Conservation (phyloP, 2,797 vertebrate genomes). For the Neomorphus geoffroyi region DNA sequence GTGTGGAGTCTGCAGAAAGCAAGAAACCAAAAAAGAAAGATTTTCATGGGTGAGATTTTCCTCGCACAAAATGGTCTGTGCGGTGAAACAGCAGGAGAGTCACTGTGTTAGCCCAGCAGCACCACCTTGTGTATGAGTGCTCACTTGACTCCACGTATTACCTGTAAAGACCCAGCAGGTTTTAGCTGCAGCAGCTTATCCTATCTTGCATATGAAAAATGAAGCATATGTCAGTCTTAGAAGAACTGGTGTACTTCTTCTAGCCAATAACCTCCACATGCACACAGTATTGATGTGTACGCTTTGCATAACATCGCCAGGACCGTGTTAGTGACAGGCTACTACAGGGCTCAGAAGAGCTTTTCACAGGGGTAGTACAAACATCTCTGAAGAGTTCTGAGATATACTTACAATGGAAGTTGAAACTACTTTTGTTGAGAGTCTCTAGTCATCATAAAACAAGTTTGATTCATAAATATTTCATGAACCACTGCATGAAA, state of each 20-base stretch:
- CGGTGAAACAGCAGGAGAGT: background rate
- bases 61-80: background rate
- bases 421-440: background rate
- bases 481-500: background rate
- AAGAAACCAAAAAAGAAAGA: background rate
- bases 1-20: background rate
- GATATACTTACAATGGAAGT: background rate
- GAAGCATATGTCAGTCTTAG: background rate
- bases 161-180: background rate
- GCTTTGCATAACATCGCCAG: background rate
- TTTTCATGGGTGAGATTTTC: background rate
- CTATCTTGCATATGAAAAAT: background rate
- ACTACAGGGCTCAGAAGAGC: background rate
- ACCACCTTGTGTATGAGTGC: slow-evolving; percentile 38
- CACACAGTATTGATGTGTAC: background rate
- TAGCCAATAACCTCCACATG: background rate
- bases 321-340: background rate
- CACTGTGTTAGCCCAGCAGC: slow-evolving; percentile 15
- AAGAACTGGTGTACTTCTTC: background rate
- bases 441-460: background rate
- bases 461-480: background rate
- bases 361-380: background rate
- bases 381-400: background rate
- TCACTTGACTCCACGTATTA: background rate
- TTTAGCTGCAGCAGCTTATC: background rate